Percentiles rank a stretch among this genome's conserved stretches.
These are phyloP conservation scores for Aphidius gifuensis DNA, from an alignment of 1,140 invertebrate species.

Conservation along the genomic window DNA sequence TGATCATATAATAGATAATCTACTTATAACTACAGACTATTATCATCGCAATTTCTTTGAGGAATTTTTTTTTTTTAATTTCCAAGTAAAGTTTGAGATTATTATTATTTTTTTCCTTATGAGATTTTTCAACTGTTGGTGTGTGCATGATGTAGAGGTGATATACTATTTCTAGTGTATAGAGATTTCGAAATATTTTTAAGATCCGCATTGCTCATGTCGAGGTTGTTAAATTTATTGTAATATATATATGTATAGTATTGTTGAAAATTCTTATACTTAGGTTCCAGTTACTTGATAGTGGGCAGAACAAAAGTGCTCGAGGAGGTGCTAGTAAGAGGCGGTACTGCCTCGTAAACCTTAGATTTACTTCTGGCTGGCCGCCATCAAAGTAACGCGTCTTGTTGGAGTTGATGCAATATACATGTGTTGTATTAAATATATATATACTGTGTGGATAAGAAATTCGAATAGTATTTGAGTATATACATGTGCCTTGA, in stretches of 20 bases:
- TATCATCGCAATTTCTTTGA: too few relatives aligned
- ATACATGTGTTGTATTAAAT: too few relatives aligned
- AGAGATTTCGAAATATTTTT: neutral
- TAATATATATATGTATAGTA: constrained; percentile 13
- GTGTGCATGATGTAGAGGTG: too few relatives aligned
- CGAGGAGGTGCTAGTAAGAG: constrained; percentile 58
- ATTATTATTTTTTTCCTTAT: too few relatives aligned
- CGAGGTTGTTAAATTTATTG: constrained; percentile 19
- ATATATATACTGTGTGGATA: too few relatives aligned
- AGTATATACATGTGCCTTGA: constrained; percentile 25
- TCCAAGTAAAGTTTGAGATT: too few relatives aligned
- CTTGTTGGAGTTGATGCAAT: constrained; percentile 28
- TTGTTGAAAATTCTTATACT: constrained; percentile 2
- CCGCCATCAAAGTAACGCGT: constrained; percentile 51
- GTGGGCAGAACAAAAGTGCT: constrained; percentile 40
- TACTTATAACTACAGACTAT: too few relatives aligned
- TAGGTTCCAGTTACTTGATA: too few relatives aligned
- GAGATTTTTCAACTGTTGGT: too few relatives aligned
- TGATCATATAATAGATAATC: too few relatives aligned
- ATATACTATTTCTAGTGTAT: neutral
- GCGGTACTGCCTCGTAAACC: constrained; percentile 57
- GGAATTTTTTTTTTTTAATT: too few relatives aligned
- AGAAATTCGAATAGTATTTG: too few relatives aligned
- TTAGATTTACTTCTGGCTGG: constrained; percentile 57
- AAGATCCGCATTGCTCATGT: constrained; percentile 15